phyloP scores from a whole-genome alignment of 1,140 invertebrate species.

The Drosophila repletoides region DNA sequence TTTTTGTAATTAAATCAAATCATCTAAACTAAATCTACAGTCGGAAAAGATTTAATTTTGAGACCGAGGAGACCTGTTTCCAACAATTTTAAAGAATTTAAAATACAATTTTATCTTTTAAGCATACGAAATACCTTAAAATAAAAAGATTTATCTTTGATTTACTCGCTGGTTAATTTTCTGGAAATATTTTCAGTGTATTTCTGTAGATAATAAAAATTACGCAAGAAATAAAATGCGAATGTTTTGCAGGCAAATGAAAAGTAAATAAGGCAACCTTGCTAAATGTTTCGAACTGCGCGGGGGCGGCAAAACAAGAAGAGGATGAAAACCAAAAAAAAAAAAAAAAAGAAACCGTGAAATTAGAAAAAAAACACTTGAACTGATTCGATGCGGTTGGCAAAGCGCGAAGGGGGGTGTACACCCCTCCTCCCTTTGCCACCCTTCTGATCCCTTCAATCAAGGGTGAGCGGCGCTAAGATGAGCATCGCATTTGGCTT shows the following conservation, averaged over 20 bases:
- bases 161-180: too few relatives aligned
- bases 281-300: conserved; percentile 15
- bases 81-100: too few relatives aligned
- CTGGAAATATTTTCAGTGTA: too few relatives aligned
- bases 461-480: not conserved
- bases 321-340: too few relatives aligned
- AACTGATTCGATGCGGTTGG: conserved; percentile 67
- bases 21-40: too few relatives aligned
- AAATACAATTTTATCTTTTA: too few relatives aligned
- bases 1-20: too few relatives aligned
- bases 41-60: too few relatives aligned
- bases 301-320: not conserved
- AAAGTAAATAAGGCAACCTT: conserved; percentile 73
- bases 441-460: not conserved
- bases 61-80: too few relatives aligned
- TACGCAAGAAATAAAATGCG: conserved; percentile 42
- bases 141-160: too few relatives aligned
- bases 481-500: conserved; percentile 42
- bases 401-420: conserved; percentile 10
- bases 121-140: too few relatives aligned
- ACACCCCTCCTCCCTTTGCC: not conserved
- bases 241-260: conserved; percentile 72
- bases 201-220: conserved; percentile 46
- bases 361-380: conserved; percentile 73
- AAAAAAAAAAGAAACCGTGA: conserved; percentile 65